Evolutionary conservation across 2,888 invertebrate genomes (phyloP), one percentile per base, ranked within the genome.

Genomic region (Caenorhabditis plicata): DNA sequence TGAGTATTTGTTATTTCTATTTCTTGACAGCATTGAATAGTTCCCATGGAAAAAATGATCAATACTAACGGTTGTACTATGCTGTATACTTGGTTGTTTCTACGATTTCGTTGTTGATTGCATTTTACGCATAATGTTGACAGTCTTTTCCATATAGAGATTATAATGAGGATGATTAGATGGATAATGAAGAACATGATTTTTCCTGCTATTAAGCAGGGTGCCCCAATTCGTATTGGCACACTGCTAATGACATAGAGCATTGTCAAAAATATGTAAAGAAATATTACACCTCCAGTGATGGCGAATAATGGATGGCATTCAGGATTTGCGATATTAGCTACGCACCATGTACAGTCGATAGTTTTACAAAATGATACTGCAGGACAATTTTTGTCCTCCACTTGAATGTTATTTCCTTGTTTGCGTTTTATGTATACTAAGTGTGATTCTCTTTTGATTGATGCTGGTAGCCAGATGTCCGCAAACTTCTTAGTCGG

Each of bases 281-380:
- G 5, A 1, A 22, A 8, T 5, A 39, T 2, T 9, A 20, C 32
- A 4, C 25, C 4, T 29, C 38, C 50, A 13, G 19, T 17, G 9
- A 45, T 51, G 13, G 56, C 45, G 27, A 17, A 26, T 19, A 3
- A 20, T 40, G 51, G 50, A 41, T 29, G 35, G 27, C 56, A 56
- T 39, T 48, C 48, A 13, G 48, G 54, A n/a, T 54, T 48, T 7
- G 26, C 20, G 7, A 54, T 9, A 9, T 38, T 25, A 8, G 31
- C 33, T 33, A 17, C 3, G 35, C 54, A 54, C 9, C 39, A 41
- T 5, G 41, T 54, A 42, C 54, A 54, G 19, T 40, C 27, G 4
- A 54, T 41, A n/a, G 23, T 17, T 17, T 32, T 20, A 31, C 53
- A 53, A 26, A 39, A 27, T 22, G 36, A 20, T 23, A 2, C 11